A percentile compares a stretch with the other conserved stretches of the same genome.
phyloP scores from a whole-genome alignment of 2,888 invertebrate genomes.

The Chelonus formosanus region DNA sequence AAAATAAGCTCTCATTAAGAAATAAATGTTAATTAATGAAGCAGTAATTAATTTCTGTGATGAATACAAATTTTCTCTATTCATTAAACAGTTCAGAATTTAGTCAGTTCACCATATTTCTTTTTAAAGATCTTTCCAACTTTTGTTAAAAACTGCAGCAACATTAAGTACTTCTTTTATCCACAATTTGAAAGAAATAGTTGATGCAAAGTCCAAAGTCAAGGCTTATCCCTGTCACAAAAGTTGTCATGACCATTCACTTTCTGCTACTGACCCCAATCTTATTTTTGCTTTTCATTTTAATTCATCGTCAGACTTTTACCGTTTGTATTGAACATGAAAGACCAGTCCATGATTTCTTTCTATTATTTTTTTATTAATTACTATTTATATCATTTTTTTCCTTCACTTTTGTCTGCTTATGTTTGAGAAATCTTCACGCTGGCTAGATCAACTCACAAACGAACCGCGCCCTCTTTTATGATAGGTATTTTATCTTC shows the following conservation, averaged over 20 bases:
- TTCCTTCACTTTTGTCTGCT: too few species aligned
- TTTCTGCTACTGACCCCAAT: conserved; percentile 56
- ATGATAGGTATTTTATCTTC: too few species aligned
- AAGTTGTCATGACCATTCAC: conserved; percentile 49
- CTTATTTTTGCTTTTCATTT: conserved; percentile 44
- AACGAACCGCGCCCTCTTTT: too few species aligned
- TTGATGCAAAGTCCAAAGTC: conserved; percentile 32
- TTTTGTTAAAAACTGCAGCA: background rate
- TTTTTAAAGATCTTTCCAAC: background rate
- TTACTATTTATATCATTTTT: too few species aligned
- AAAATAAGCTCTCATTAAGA: too few species aligned
- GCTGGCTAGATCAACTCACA: too few species aligned
- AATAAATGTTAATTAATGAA: too few species aligned
- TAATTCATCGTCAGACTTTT: conserved; percentile 43
- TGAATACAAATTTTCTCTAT: too few species aligned
- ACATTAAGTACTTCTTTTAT: background rate
- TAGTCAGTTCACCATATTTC: too few species aligned
- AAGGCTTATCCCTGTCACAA: conserved; percentile 22
- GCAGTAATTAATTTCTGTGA: too few species aligned
- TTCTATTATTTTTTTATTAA: conserved; percentile 21
- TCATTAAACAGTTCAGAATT: too few species aligned
- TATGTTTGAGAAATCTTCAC: too few species aligned
- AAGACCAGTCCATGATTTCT: conserved; percentile 32
- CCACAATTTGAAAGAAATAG: background rate
- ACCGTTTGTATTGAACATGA: conserved; percentile 40